A percentile compares a stretch with the other conserved stretches of the same genome.
Evolutionary conservation across 2,888 invertebrate species (phyloP).

Genomic region (Leuctra nigra): DNA sequence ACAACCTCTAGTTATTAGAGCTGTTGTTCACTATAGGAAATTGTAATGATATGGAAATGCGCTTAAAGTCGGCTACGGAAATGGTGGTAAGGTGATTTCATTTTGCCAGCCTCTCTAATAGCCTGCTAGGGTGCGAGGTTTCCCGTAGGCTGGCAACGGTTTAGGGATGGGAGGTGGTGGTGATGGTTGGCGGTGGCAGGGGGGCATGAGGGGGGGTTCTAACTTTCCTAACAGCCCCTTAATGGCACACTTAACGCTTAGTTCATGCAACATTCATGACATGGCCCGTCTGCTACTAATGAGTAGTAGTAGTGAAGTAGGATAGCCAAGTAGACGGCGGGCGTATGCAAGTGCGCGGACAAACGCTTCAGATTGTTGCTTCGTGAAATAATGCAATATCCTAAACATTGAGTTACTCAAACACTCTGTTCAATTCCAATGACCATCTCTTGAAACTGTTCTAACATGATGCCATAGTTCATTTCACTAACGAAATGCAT

Average conservation of each 20-base stretch:
- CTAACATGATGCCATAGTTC: no score
- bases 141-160: background rate
- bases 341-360: no score
- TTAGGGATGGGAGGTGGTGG: background rate
- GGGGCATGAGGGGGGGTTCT: constrained; percentile 6
- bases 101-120: constrained; percentile 8
- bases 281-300: constrained; percentile 9
- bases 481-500: no score
- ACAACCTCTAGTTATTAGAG: no score
- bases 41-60: constrained; percentile 12
- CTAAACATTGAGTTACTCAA: no score
- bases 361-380: no score
- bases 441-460: no score
- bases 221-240: constrained; percentile 18
- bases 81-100: constrained; percentile 13
- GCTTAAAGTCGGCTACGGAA: background rate
- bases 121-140: background rate
- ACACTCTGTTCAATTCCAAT: no score
- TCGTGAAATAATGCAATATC: no score
- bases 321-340: no score
- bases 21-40: no score
- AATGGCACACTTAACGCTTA: constrained; percentile 16
- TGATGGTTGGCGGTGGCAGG: background rate
- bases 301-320: no score
- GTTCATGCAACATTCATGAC: constrained; percentile 17